Conservation (phyloP, 2,888 invertebrate species). For the Nomada flava region DNA sequence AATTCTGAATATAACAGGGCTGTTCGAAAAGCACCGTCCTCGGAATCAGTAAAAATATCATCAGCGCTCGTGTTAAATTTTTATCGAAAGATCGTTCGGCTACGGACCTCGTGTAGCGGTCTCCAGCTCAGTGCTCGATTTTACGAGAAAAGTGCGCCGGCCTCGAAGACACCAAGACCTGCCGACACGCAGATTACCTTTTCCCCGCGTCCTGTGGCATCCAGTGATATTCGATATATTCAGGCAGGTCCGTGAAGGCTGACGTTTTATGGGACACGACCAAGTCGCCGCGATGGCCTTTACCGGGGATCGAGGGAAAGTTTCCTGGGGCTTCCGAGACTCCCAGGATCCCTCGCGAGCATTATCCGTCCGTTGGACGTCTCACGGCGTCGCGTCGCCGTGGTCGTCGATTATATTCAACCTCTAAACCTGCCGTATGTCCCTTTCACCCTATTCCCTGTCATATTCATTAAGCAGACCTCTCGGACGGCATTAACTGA, state of each 20-base stretch:
- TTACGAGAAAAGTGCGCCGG: conserved; percentile 30
- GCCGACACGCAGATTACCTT: conserved; percentile 53
- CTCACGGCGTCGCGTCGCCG: conserved; percentile 7
- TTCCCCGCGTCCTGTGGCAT: conserved; percentile 9
- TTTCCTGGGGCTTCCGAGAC: conserved; percentile 57
- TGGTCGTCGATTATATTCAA: conserved; percentile 13
- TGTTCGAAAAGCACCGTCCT: conserved; percentile 4
- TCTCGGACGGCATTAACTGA: conserved; percentile 72
- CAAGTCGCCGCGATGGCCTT: conserved; percentile 49
- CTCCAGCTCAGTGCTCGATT: conserved; percentile 38
- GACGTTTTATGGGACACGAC: conserved; percentile 60
- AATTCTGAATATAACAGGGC: neutral
- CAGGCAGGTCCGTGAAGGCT: conserved; percentile 38
- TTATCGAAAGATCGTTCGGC: conserved; percentile 28
- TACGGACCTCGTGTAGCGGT: neutral
- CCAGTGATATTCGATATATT: conserved; percentile 58
- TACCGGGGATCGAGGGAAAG: conserved; percentile 69
- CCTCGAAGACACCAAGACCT: neutral
- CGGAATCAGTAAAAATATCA: conserved; percentile 23
- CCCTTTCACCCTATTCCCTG: conserved; percentile 5
- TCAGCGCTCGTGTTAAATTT: conserved; percentile 29
- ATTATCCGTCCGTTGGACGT: conserved; percentile 56
- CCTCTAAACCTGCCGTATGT: conserved; percentile 22
- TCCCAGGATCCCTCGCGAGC: conserved; percentile 50
- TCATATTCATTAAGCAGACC: conserved; percentile 69